These are phyloP conservation scores for Caenorhabditis macrosperma DNA, from an alignment of 2,888 invertebrate species.

Conservation along the genomic window DNA sequence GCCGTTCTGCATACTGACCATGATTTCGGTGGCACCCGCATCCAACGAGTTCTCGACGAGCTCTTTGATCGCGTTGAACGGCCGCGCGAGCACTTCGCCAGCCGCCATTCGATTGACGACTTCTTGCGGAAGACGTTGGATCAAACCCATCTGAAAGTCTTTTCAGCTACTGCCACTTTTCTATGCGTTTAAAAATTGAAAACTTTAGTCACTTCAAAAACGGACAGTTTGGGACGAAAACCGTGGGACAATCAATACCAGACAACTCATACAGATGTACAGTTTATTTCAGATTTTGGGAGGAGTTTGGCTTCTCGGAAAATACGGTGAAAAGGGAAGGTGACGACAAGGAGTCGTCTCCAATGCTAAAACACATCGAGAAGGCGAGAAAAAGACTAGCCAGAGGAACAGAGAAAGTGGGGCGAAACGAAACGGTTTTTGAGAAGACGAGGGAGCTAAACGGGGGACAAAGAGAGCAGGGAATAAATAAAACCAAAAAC, in stretches of 20 bases:
- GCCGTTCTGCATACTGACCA: conserved; percentile 92
- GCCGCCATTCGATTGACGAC: conserved; percentile 98
- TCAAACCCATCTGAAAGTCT: conserved; percentile 52
- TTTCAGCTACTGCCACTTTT: neutral
- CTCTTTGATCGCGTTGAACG: conserved; percentile 97
- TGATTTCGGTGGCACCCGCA: conserved; percentile 91
- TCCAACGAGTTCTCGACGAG: conserved; percentile 97
- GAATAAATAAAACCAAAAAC: conserved; percentile 21
- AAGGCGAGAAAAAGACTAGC: conserved; percentile 1
- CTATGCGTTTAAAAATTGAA: no score
- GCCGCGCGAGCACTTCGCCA: conserved; percentile 96
- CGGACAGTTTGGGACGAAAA: neutral
- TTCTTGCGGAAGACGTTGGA: conserved; percentile 80
- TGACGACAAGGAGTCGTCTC: neutral
- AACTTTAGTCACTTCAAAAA: neutral
- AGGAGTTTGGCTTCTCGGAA: neutral
- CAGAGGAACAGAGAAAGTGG: neutral
- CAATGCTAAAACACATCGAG: conserved; percentile 59
- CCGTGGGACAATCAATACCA: neutral
- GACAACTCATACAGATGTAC: conserved; percentile 23
- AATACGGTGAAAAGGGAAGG: conserved; percentile 16
- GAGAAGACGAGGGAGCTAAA: neutral
- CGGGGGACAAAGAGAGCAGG: neutral
- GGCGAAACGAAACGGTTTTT: no score
- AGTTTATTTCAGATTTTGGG: conserved; percentile 31